Base-by-base conservation (phyloP, 2,797 vertebrate species). In the Spinus olivaceus region DNA sequence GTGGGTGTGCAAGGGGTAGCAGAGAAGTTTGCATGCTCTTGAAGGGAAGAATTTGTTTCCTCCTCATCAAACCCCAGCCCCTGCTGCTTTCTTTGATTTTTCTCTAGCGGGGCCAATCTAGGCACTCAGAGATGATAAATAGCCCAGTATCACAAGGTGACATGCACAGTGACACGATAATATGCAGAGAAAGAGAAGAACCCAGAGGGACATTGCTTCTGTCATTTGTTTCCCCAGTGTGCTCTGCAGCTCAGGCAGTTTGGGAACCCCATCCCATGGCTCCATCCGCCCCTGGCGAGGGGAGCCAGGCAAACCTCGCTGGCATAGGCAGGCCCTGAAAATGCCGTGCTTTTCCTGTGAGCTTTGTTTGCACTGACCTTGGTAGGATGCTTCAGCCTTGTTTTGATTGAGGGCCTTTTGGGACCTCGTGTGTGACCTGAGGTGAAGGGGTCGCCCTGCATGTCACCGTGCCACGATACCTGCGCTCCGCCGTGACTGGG, bases 11-110 rank as follows among this genome's bases (percentile, higher is more conserved):
- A 84, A 35, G 73, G 95, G 82, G 59, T 49, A 83, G 66, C 61
- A 69, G 65, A 81, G 81, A 89, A 66, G 91, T 88, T 65, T 2
- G 8, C 90, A 60, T 14, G 63, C 63, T 79, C 65, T 93, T 2
- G 9, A 88, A 93, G 73, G 66, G 83, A 86, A 92, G 64, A 67
- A 93, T 90, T 96, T 81, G 74, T 95, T 95, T 97, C 89, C 63
- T 91, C 37, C 72, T 93, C 89, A 90, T 91, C 84, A 83, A 89
- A 85, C 53, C 79, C 72, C 86, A 92, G 74, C 78, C 65, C 93
- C 93, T 91, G 88, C 92, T 93, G 91, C 88, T 94, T 93, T 91
- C 90, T 95, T 96, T 92, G 93, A 95, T 97, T 95, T 96, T 92
- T 32, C 84, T 95, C 95, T 66, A 81, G 70, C 65, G 6, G 72